Base-by-base conservation (phyloP, 2,888 invertebrate genomes). In the Melieria crassipennis region DNA sequence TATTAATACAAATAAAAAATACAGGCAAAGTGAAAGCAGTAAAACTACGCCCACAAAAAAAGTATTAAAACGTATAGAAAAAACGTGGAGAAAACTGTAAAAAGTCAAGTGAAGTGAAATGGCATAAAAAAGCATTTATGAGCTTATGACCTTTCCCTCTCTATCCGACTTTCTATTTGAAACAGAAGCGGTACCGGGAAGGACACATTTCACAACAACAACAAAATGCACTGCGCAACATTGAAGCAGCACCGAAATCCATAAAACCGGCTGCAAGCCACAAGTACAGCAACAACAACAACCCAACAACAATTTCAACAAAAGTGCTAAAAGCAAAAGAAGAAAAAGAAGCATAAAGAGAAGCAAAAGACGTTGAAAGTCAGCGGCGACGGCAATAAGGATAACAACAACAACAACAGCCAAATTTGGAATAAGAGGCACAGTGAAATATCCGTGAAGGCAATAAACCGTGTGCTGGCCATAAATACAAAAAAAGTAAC, bases 361-460 rank as follows among this genome's bases (percentile, higher is more conserved):
- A 43, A 43, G 11, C 58, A 68, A 72, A 72, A 60, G 50, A 60
- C 45, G 42, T 62, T 56, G 57, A 67, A 65, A 58, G 62, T 68
- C 45, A 7, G 70, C 16, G 7, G 48, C 47, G 57, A 13, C 60
- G 72, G 63, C 69, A 72, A 69, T 70, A 72, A 67, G 16, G 52
- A 67, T 47, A 67, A 71, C 43, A 73, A 65, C 58, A 65, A 47
- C 65, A 69, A 64, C 61, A 46, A 60, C 13, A 63, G 65, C 65
- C 71, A 62, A 67, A 73, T 69, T 63, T 66, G 13, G 65, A 64
- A 68, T 50, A 73, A 73, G 58, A 70, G 70, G 65, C 75, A 65
- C 74, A 73, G 71, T 69, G 70, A 71, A 73, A 76, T 72, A 69
- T 73, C 68, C 65, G 75, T 70, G 16, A 72, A 64, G 56, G 69